phyloP scores from a whole-genome alignment of 2,797 vertebrate genomes.

The Enteromius treurensis region DNA sequence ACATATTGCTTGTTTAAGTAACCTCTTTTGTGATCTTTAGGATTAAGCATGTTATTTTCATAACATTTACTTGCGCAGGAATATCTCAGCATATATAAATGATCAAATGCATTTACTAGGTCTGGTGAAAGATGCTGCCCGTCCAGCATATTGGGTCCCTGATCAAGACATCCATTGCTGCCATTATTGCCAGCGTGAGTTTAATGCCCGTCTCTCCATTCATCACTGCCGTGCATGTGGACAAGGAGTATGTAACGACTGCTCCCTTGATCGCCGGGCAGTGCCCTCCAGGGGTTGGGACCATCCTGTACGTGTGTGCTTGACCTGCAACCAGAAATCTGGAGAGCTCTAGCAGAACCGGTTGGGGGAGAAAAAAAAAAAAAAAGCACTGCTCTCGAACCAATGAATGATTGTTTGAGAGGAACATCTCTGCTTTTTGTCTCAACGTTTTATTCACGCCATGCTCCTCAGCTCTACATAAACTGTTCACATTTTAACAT shows the following conservation, averaged over 20 bases:
- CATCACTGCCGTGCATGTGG: conserved; percentile 98
- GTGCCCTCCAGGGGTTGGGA: conserved; percentile 98
- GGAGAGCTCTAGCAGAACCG: conserved; percentile 89
- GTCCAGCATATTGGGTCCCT: conserved; percentile 96
- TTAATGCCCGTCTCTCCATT: conserved; percentile 91
- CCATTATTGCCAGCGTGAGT: conserved; percentile 89
- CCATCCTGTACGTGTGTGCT: conserved; percentile 94
- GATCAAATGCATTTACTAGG: conserved; percentile 71
- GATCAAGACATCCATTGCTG: conserved; percentile 95
- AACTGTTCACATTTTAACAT: conserved; percentile 31
- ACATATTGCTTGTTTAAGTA: background rate
- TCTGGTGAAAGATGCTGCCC: conserved; percentile 93
- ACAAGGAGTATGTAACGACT: conserved; percentile 95
- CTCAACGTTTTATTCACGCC: conserved; percentile 2
- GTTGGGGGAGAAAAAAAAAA: background rate
- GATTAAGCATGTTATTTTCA: background rate
- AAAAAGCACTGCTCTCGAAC: background rate
- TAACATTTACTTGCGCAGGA: background rate
- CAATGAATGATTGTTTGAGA: conserved; percentile 38
- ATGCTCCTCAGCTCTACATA: conserved; percentile 15
- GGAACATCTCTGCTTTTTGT: conserved; percentile 36
- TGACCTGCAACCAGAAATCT: conserved; percentile 91
- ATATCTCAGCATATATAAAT: background rate
- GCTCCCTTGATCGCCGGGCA: conserved; percentile 88
- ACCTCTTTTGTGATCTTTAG: background rate